Evolutionary conservation across 2,888 invertebrate genomes (phyloP).

Genomic region (Neoaliturus tenellus): DNA sequence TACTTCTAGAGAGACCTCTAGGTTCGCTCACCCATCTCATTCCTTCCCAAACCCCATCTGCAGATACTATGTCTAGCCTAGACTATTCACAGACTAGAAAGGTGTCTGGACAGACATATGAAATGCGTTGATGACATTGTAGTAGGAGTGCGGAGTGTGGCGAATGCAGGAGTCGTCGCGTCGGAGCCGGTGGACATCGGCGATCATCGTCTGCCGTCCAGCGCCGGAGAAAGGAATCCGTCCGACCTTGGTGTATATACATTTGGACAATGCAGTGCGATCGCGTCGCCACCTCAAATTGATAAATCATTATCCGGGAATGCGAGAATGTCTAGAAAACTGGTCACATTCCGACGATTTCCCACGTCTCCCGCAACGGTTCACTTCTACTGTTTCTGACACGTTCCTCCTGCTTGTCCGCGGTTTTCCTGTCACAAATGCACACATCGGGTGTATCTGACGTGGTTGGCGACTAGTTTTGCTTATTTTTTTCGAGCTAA

Average conservation of each 20-base stretch:
- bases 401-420: slow-evolving; percentile 2
- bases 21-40: no score
- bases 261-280: slow-evolving; percentile 49
- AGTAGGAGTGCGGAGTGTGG: slow-evolving; percentile 12
- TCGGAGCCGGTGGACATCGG: slow-evolving; percentile 18
- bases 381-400: slow-evolving; percentile 12
- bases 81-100: background rate
- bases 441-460: background rate
- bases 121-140: background rate
- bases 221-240: slow-evolving; percentile 31
- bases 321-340: slow-evolving; percentile 48
- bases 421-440: background rate
- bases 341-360: slow-evolving; percentile 39
- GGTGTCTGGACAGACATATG: background rate
- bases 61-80: no score
- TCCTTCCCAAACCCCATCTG: no score
- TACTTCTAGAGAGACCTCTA: no score
- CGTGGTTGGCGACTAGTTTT: background rate
- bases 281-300: slow-evolving; percentile 39
- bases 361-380: slow-evolving; percentile 25
- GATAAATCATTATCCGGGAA: slow-evolving; percentile 52
- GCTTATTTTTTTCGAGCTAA: no score
- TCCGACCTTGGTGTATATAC: slow-evolving; percentile 44
- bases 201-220: background rate
- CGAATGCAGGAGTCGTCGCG: slow-evolving; percentile 39